phyloP scores from a whole-genome alignment of 1,140 invertebrate species.

The Bathynomus jamesi region DNA sequence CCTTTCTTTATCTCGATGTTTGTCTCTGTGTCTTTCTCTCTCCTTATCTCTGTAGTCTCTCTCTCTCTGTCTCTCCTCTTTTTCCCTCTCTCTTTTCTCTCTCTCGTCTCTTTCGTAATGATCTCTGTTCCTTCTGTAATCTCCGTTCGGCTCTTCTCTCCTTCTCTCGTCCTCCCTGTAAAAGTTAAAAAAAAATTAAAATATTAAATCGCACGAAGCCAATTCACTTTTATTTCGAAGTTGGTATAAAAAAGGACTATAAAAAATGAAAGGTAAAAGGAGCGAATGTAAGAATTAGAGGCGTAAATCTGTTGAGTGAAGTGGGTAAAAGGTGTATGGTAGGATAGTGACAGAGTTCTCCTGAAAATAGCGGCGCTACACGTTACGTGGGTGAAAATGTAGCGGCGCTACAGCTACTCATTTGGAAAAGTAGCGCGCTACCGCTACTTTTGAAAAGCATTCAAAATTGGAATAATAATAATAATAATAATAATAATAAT shows the following conservation, averaged over 20 bases:
- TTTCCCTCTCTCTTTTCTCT: neutral
- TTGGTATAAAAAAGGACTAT: constrained; percentile 15
- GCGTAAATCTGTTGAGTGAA: too few species aligned
- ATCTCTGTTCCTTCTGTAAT: constrained; percentile 3
- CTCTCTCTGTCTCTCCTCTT: constrained; percentile 6
- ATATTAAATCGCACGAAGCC: neutral
- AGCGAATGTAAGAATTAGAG: neutral
- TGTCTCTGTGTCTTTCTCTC: constrained; percentile 34
- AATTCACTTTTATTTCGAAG: neutral
- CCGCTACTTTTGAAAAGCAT: too few species aligned
- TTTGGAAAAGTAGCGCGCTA: too few species aligned
- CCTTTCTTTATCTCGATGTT: constrained; percentile 15
- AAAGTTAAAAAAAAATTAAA: neutral
- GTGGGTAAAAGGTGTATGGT: too few species aligned
- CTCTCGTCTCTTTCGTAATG: neutral
- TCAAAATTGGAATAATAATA: too few species aligned
- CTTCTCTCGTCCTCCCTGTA: neutral
- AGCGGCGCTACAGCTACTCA: too few species aligned
- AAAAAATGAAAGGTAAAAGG: constrained; percentile 11
- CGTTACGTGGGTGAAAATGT: too few species aligned
- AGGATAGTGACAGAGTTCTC: too few species aligned
- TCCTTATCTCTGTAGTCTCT: constrained; percentile 11
- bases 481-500: too few species aligned
- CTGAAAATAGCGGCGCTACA: too few species aligned
- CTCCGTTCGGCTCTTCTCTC: neutral